Evolutionary conservation across 2,888 invertebrate genomes (phyloP).

Genomic region (Lacanobia oleracea): DNA sequence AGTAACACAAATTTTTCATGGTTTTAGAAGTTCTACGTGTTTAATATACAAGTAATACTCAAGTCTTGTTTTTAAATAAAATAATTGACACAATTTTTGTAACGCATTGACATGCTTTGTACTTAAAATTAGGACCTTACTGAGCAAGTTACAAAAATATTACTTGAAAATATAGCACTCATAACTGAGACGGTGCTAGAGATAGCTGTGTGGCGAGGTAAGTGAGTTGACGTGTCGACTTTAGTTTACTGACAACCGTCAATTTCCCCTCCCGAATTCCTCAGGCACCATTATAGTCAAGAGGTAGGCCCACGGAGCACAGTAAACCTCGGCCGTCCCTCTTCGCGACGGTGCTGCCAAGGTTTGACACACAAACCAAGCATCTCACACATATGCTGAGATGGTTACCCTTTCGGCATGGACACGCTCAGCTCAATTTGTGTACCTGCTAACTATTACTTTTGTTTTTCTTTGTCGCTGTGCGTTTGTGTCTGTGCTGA

Average conservation of each 20-base stretch:
- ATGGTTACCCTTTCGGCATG: too few relatives aligned
- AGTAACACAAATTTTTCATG: slow-evolving; percentile 12
- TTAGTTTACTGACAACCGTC: not conserved
- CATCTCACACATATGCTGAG: not conserved
- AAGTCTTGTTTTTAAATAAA: not conserved
- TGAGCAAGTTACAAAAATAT: not conserved
- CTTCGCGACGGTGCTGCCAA: not conserved
- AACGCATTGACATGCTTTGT: not conserved
- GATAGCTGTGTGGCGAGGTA: not conserved
- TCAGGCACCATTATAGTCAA: not conserved
- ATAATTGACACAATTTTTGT: slow-evolving; percentile 14
- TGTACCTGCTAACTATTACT: too few relatives aligned
- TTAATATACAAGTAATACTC: slow-evolving; percentile 7
- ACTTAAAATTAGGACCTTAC: not conserved
- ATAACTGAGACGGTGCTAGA: not conserved
- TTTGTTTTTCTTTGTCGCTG: too few relatives aligned
- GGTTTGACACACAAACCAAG: not conserved
- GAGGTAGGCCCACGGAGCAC: not conserved
- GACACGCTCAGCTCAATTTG: too few relatives aligned
- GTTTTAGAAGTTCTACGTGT: slow-evolving; percentile 31
- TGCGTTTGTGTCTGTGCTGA: too few relatives aligned
- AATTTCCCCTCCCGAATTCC: not conserved
- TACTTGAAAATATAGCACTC: not conserved
- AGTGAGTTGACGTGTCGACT: too few relatives aligned
- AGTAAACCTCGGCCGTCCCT: not conserved